Base-by-base conservation (phyloP, 2,888 invertebrate genomes). In the Ypsolopha scabrella region DNA sequence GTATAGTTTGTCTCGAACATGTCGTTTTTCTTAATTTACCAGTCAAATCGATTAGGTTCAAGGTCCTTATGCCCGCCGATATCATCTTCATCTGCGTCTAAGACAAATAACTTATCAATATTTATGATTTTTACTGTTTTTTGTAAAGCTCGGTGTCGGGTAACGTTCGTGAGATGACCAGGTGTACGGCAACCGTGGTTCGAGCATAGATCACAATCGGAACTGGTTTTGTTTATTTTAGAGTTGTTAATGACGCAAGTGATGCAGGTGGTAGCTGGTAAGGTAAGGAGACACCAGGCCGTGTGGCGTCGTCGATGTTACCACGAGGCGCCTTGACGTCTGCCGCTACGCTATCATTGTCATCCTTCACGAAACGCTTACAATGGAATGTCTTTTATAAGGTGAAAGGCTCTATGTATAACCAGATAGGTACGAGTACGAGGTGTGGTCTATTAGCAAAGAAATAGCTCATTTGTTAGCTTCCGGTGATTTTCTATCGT, bases 191-290 rank as follows among this genome's bases (percentile, higher is more conserved):
- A 80, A 80, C 80, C 78, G 75, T 44, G n/a, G 51, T 76, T n/a
- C 65, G 74, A 72, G 77, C 78, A 74, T 77, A 80, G 83, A 85
- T 86, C 78, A 82, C 77, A 81, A 85, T 86, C 83, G 72, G 62
- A 82, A 85, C 85, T 79, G 66, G 85, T 86, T 86, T 79, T 78
- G 80, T 81, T 82, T 51, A 51, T 82, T 86, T 85, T 86, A 80
- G 80, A 81, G 80, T 67, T 64, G 67, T 68, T 66, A 80, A 82
- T 86, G 85, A 86, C 85, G 83, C 82, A 85, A 85, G 82, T 81
- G 71, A 68, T 62, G 72, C 68, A 71, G 71, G 70, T 68, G 70
- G 62, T 70, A 73, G 75, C 80, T 79, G 83, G 80, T 81, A 81
- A 54, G 57, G 64, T 59, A 63, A 63, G 52, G 60, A 70, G 69